These are phyloP conservation scores for Boloria euphrosyne DNA, from an alignment of 2,888 invertebrate genomes.

Conservation along the genomic window DNA sequence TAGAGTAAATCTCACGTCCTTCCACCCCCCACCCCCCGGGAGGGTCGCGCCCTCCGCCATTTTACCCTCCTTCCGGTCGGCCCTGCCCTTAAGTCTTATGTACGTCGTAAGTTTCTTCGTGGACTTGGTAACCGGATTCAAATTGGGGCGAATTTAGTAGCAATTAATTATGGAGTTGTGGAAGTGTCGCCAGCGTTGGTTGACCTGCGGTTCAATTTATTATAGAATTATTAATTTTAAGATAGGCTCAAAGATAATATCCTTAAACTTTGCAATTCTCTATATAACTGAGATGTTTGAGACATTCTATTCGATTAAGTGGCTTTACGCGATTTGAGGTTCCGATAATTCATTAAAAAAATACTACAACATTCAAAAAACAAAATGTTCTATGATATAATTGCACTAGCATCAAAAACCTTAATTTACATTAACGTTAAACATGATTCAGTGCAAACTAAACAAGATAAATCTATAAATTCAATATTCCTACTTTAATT, in stretches of 20 bases:
- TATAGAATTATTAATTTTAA: conserved; percentile 46
- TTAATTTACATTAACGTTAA: no score
- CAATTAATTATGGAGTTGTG: conserved; percentile 80
- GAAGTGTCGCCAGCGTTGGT: conserved; percentile 71
- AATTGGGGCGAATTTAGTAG: conserved; percentile 82
- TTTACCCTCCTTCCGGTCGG: conserved; percentile 80
- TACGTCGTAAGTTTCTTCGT: conserved; percentile 82
- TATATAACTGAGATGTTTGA: conserved; percentile 1
- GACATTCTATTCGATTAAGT: neutral
- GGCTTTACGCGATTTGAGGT: neutral
- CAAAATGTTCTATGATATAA: no score
- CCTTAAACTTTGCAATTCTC: conserved; percentile 1
- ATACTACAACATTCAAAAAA: no score
- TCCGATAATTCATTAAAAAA: no score
- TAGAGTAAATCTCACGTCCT: conserved; percentile 83
- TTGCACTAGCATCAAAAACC: no score
- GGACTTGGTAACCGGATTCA: conserved; percentile 81
- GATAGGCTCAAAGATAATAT: conserved; percentile 18
- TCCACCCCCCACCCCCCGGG: conserved; percentile 67
- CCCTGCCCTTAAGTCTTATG: conserved; percentile 82
- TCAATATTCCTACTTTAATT: no score
- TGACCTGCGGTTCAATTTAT: conserved; percentile 69
- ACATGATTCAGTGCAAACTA: no score
- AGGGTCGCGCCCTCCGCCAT: conserved; percentile 80
- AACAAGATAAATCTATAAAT: no score